These are phyloP conservation scores for Mimas tiliae DNA, from an alignment of 2,888 invertebrate genomes.

Conservation along the genomic window DNA sequence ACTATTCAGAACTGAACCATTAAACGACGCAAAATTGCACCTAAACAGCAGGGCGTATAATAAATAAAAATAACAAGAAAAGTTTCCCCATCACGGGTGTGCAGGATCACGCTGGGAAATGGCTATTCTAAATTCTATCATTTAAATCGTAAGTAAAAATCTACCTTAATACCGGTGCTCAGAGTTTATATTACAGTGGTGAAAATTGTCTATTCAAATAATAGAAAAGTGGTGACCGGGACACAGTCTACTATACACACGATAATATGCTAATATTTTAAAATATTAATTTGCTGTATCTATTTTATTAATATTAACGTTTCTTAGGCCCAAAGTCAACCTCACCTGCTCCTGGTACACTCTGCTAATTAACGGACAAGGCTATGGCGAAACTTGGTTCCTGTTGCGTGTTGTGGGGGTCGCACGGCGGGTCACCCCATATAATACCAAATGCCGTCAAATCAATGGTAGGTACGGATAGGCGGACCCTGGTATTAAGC, in stretches of 20 bases:
- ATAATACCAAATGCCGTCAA: too few relatives aligned
- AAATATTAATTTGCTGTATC: neutral
- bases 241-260: neutral
- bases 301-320: too few relatives aligned
- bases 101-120: conserved; percentile 63
- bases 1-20: conserved; percentile 40
- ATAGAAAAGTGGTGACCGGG: neutral
- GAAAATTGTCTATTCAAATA: neutral
- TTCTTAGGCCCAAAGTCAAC: too few relatives aligned
- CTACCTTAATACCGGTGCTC: conserved; percentile 43
- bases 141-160: conserved; percentile 40
- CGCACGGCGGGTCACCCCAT: too few relatives aligned
- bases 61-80: conserved; percentile 83
- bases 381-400: too few relatives aligned
- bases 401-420: too few relatives aligned
- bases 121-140: conserved; percentile 64
- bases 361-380: too few relatives aligned
- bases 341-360: too few relatives aligned
- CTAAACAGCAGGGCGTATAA: conserved; percentile 69
- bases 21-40: conserved; percentile 51
- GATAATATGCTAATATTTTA: neutral
- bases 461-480: too few relatives aligned
- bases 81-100: conserved; percentile 77
- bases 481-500: too few relatives aligned
- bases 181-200: conserved; percentile 50